Evolutionary conservation across 1,140 invertebrate species (phyloP).

Genomic region (Oreohelix idahoensis): DNA sequence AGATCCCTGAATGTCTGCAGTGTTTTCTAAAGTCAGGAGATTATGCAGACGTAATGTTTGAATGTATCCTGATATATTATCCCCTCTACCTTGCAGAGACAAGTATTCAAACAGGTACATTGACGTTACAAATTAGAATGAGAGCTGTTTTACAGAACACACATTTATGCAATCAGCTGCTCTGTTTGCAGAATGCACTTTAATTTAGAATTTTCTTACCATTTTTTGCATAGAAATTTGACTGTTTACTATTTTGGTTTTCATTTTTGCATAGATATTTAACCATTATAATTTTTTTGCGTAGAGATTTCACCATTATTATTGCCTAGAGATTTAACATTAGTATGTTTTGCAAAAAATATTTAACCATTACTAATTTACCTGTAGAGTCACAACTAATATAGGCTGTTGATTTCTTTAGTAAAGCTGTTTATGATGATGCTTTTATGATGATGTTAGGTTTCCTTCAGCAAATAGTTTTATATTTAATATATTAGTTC

Average conservation of each 20-base stretch:
- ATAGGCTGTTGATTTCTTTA: too few species aligned
- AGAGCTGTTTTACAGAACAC: background rate
- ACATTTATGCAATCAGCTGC: background rate
- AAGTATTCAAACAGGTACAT: conserved; percentile 9
- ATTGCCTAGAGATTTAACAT: too few species aligned
- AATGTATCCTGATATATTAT: background rate
- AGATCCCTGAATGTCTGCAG: too few species aligned
- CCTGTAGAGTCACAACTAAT: too few species aligned
- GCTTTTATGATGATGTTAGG: too few species aligned
- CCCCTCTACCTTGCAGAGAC: conserved; percentile 9
- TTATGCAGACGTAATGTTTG: background rate
- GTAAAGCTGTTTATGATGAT: too few species aligned
- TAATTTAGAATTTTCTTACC: background rate
- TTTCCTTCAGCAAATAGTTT: too few species aligned
- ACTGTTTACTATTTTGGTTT: background rate
- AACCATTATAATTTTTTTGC: background rate
- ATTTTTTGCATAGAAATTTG: background rate
- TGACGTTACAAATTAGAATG: background rate
- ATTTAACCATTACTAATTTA: too few species aligned
- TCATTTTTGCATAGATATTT: background rate
- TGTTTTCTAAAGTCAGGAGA: too few species aligned
- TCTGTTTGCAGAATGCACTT: background rate
- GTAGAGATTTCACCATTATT: background rate
- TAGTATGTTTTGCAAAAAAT: too few species aligned
- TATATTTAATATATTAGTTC: too few species aligned